Evolutionary conservation across 92 coral and sea anemone species (phyloP).

Genomic region (Diadumene lineata): DNA sequence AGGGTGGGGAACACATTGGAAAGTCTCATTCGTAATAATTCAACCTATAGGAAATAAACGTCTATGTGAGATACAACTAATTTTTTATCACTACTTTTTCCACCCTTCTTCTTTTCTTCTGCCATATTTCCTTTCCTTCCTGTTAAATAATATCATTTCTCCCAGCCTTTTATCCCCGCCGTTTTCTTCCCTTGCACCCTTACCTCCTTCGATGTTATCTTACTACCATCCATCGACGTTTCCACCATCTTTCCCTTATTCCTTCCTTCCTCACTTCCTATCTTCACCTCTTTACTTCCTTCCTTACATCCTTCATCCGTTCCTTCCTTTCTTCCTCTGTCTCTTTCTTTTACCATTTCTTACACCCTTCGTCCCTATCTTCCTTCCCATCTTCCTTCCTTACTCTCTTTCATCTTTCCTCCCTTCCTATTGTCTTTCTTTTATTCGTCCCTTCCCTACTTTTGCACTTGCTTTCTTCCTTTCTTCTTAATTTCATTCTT

Average conservation of each 20-base stretch:
- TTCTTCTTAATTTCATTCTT: neutral
- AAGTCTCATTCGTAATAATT: conserved; percentile 74
- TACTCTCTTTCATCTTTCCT: neutral
- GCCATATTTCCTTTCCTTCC: too few species aligned
- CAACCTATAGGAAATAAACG: conserved; percentile 58
- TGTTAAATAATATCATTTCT: too few species aligned
- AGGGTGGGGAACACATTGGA: conserved; percentile 72
- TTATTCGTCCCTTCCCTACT: neutral
- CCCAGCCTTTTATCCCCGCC: too few species aligned
- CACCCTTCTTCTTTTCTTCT: too few species aligned
- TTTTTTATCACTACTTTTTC: too few species aligned
- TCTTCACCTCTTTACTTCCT: too few species aligned
- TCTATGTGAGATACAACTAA: neutral
- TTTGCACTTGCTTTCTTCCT: neutral
- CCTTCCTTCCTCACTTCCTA: too few species aligned
- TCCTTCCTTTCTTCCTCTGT: neutral
- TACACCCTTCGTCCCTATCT: neutral
- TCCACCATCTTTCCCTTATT: too few species aligned
- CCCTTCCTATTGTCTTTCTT: neutral
- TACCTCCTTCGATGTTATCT: too few species aligned
- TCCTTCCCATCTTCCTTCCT: neutral
- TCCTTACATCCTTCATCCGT: neutral
- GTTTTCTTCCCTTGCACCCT: too few species aligned
- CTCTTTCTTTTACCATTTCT: too few species aligned
- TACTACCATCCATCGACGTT: too few species aligned